Conservation (phyloP, 2,113 vertebrate species). For the Cariama cristata region DNA sequence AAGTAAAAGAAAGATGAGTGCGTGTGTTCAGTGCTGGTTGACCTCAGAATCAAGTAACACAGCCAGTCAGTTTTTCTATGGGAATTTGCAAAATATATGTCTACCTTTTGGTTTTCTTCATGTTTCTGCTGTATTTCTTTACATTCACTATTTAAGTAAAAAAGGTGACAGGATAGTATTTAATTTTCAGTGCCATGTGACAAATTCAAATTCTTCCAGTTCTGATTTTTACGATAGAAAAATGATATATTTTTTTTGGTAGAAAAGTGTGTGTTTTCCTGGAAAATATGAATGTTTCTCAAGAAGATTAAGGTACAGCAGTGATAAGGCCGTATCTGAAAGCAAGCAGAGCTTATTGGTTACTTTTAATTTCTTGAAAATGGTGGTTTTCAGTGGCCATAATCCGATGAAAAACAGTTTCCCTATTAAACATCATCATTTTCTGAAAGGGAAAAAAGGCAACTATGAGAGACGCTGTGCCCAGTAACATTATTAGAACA, state of each 20-base stretch:
- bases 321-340: neutral
- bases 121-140: neutral
- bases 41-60: neutral
- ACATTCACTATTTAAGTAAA: neutral
- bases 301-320: rapidly evolving
- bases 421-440: neutral
- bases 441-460: neutral
- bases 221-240: neutral
- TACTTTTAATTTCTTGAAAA: neutral
- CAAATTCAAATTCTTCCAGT: neutral
- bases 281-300: neutral
- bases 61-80: neutral
- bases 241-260: rapidly evolving
- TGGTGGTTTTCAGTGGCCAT: neutral
- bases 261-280: neutral
- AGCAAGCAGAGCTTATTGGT: neutral
- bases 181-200: neutral
- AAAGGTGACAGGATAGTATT: neutral
- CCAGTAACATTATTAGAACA: neutral
- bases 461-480: neutral
- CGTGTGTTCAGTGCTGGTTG: neutral
- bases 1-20: neutral
- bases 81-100: neutral
- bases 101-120: neutral
- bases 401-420: neutral